Evolutionary conservation across 1,140 invertebrate species (phyloP).

Genomic region (Calliphora vicina): DNA sequence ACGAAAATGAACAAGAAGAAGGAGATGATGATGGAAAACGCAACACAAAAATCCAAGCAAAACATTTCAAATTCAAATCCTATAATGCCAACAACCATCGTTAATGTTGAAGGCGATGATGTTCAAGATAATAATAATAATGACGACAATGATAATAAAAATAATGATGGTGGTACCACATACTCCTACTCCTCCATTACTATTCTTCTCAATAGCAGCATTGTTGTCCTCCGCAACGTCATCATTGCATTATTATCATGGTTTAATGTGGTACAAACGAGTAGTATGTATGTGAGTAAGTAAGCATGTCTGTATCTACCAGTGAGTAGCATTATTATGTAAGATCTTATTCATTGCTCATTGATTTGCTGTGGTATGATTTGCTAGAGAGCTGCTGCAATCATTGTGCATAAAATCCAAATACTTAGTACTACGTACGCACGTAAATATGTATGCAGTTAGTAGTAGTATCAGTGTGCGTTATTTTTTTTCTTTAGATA

Average conservation of each 20-base stretch:
- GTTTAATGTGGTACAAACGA: background rate
- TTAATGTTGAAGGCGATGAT: background rate
- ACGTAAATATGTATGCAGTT: background rate
- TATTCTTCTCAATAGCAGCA: background rate
- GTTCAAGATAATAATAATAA: background rate
- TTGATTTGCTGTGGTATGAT: background rate
- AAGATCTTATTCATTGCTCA: background rate
- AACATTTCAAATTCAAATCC: constrained; percentile 13
- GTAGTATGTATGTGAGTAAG: too few species aligned
- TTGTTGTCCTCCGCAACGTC: background rate
- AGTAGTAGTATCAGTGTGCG: background rate
- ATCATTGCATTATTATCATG: background rate
- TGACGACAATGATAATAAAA: background rate
- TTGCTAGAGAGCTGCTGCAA: background rate
- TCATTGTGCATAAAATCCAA: background rate
- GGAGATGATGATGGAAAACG: background rate
- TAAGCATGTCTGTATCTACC: too few species aligned
- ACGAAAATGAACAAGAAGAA: background rate
- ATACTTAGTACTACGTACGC: background rate
- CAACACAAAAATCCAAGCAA: background rate
- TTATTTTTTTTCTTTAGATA: background rate
- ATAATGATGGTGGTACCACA: background rate
- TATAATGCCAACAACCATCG: background rate
- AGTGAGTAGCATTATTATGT: background rate
- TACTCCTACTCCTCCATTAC: background rate